A percentile compares a stretch with the other conserved stretches of the same genome.
phyloP scores from a whole-genome alignment of 1,140 invertebrate genomes.

The Drosophila ficusphila region DNA sequence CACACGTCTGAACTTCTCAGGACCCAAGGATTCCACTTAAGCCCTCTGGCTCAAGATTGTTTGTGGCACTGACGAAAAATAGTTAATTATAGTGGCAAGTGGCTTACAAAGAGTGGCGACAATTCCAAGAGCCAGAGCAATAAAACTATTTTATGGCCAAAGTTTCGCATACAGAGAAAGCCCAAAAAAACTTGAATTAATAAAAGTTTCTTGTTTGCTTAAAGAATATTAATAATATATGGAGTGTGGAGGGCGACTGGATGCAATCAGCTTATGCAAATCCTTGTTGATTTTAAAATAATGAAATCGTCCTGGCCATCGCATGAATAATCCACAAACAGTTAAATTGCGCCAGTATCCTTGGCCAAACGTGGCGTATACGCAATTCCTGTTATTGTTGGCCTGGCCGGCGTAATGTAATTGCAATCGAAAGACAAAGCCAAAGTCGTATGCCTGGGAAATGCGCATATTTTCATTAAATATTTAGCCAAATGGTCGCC shows the following conservation, averaged over 20 bases:
- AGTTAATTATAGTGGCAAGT: constrained; percentile 78
- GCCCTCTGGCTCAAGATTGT: constrained; percentile 28
- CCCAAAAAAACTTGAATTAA: constrained; percentile 57
- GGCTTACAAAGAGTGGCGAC: constrained; percentile 61
- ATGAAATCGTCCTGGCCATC: constrained; percentile 61
- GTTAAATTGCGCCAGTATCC: constrained; percentile 6
- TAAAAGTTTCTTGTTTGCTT: constrained; percentile 58
- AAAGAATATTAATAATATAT: constrained; percentile 60
- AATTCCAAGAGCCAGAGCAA: constrained; percentile 50
- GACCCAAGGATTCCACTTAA: constrained; percentile 32
- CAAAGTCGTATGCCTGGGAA: constrained; percentile 29
- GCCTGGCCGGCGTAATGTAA: constrained; percentile 64
- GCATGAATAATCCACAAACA: constrained; percentile 69
- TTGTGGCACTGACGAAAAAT: constrained; percentile 64
- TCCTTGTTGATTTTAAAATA: constrained; percentile 72
- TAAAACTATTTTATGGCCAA: constrained; percentile 78
- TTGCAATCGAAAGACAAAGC: constrained; percentile 64
- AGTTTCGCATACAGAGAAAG: constrained; percentile 27
- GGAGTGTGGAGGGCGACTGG: neutral
- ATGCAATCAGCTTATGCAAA: constrained; percentile 79
- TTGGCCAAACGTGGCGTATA: constrained; percentile 25
- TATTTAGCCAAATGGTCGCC: constrained; percentile 74
- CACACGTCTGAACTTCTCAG: constrained; percentile 54
- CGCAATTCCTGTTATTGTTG: constrained; percentile 49
- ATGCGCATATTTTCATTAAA: constrained; percentile 79